Percentiles rank a stretch among this genome's conserved stretches.
phyloP scores from a whole-genome alignment of 1,140 invertebrate species.

The Periplaneta americana region DNA sequence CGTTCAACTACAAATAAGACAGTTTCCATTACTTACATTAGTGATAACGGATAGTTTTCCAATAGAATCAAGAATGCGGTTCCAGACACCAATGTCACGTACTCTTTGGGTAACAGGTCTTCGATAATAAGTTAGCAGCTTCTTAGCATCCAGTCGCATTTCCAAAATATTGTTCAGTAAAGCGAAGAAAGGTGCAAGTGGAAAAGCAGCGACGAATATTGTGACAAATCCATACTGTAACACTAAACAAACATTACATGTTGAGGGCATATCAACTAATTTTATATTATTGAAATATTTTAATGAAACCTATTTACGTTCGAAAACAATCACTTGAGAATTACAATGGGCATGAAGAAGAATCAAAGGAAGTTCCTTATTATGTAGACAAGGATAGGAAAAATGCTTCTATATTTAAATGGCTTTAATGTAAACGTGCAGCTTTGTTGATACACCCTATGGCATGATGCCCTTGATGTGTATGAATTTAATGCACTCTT shows the following conservation, averaged over 20 bases:
- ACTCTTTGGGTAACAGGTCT: conserved; percentile 44
- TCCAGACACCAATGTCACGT: conserved; percentile 88
- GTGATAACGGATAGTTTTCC: conserved; percentile 88
- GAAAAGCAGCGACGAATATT: conserved; percentile 50
- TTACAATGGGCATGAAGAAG: no score
- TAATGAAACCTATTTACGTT: no score
- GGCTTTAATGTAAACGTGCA: no score
- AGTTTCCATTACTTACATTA: conserved; percentile 63
- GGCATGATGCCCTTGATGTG: no score
- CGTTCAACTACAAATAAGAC: not conserved
- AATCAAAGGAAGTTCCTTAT: no score
- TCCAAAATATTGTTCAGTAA: conserved; percentile 48
- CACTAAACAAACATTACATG: conserved; percentile 32
- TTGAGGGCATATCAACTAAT: no score
- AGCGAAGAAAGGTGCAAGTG: conserved; percentile 48
- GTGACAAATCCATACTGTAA: conserved; percentile 49
- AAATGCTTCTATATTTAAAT: no score
- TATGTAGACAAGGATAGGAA: no score
- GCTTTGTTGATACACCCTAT: no score
- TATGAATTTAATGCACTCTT: no score
- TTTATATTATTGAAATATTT: no score
- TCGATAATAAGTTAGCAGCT: conserved; percentile 40
- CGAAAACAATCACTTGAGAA: no score
- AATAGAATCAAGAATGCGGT: conserved; percentile 81
- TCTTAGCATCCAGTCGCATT: conserved; percentile 47